Percentiles rank a stretch among this genome's conserved stretches.
phyloP scores from a whole-genome alignment of 2,888 invertebrate genomes.

The Tetranychus truncatus region DNA sequence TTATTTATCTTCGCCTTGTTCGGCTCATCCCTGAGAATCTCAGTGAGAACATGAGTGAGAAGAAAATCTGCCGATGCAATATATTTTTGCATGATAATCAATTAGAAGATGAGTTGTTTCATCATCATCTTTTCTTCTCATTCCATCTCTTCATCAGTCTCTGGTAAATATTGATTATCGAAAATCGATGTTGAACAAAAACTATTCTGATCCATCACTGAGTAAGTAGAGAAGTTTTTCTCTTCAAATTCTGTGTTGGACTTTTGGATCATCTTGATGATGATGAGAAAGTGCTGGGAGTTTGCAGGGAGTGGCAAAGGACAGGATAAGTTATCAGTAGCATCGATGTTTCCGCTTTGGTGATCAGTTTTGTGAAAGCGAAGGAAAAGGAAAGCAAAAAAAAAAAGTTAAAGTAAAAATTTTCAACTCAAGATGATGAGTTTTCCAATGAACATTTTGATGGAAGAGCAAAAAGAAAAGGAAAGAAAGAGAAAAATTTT shows the following conservation, averaged over 20 bases:
- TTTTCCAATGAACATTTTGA: too few relatives aligned
- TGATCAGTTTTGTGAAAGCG: neutral
- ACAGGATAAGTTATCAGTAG: neutral
- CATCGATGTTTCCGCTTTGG: neutral
- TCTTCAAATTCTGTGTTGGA: neutral
- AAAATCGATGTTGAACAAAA: neutral
- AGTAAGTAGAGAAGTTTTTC: neutral
- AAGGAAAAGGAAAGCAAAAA: neutral
- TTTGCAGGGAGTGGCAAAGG: neutral
- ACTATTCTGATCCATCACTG: neutral
- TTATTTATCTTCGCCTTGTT: neutral
- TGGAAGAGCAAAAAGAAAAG: too few relatives aligned
- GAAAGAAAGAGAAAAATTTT: too few relatives aligned
- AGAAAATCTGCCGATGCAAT: neutral
- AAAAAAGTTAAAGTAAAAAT: neutral
- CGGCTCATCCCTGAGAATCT: neutral
- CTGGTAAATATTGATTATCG: slow-evolving; percentile 4
- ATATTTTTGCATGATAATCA: neutral
- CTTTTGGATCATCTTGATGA: neutral
- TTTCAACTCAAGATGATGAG: too few relatives aligned
- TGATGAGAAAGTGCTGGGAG: neutral
- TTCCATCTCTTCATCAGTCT: slow-evolving; percentile 8
- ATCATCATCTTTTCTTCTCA: slow-evolving; percentile 1
- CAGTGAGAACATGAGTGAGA: neutral
- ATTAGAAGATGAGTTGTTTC: neutral